Evolutionary conservation across 1,140 invertebrate genomes (phyloP).

Genomic region (Zaprionus capensis): DNA sequence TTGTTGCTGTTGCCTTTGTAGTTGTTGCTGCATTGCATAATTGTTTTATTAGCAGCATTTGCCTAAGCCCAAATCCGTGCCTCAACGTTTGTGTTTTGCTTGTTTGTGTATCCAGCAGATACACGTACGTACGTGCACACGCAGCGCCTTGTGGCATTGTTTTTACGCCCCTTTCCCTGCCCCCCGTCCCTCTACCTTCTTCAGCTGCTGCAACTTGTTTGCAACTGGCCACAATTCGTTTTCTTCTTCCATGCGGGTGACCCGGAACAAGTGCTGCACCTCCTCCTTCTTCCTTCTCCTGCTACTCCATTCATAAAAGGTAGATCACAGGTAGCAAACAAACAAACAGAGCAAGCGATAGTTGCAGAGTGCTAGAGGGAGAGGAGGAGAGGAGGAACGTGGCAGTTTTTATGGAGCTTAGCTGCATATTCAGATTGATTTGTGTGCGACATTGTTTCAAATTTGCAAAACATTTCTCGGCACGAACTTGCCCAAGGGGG

Average conservation of each 20-base stretch:
- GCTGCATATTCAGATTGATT: slow-evolving; percentile 35
- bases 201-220: slow-evolving; percentile 2
- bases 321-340: slow-evolving; percentile 39
- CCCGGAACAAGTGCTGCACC: slow-evolving; percentile 1
- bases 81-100: slow-evolving; percentile 24
- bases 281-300: background rate
- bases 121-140: slow-evolving; percentile 55
- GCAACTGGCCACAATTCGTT: slow-evolving; percentile 20
- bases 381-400: background rate
- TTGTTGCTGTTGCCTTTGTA: slow-evolving; percentile 29
- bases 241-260: background rate
- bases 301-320: slow-evolving; percentile 15
- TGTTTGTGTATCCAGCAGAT: slow-evolving; percentile 72
- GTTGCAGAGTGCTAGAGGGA: background rate
- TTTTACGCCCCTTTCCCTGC: slow-evolving; percentile 24
- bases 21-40: slow-evolving; percentile 69
- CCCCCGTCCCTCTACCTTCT: background rate
- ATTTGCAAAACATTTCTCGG: slow-evolving; percentile 19
- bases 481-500: background rate
- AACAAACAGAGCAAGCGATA: slow-evolving; percentile 16
- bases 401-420: slow-evolving; percentile 27
- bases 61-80: slow-evolving; percentile 71
- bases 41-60: slow-evolving; percentile 80
- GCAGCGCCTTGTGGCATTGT: slow-evolving; percentile 61
- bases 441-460: slow-evolving; percentile 27